Base-by-base conservation (phyloP, 2,113 vertebrate genomes). In the Chaetodon trifascialis region DNA sequence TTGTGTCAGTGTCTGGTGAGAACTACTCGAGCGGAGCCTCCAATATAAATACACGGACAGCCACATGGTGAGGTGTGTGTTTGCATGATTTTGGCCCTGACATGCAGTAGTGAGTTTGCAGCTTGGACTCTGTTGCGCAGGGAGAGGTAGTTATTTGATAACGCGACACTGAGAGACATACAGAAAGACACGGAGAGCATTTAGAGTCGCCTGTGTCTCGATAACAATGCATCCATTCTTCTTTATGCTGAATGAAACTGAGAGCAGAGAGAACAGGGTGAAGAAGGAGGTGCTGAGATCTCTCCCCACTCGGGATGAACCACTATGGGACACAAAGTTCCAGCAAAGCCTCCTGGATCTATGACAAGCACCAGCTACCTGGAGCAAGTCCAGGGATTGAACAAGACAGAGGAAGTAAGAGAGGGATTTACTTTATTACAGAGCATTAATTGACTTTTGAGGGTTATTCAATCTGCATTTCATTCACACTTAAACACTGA, bases 1-100 rank as follows among this genome's bases (percentile, higher is more conserved):
- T 79, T 83, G 38, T 83, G 83, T 84, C 90, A 75, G 56, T 38
- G 77, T 87, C 86, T 85, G 87, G 69, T 87, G 79, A 89, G 80
- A 89, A 62, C 78, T 23, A 15, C 54, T 72, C 30, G 25, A 74
- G 76, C 71, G 59, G 54, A 92, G 86, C 86, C 30, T 78, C 52
- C 4, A 70, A 34, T 68, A 71, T 82, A 90, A 90, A 91, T 15
- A 79, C 77, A 36, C 74, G 5, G 58, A 40, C 84, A 68, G 51
- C 21, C 69, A n/a, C 73, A 56, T 21, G 82, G 63, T 19, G 58
- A 87, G 66, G 75, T 80, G 77, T 81, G 72, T 64, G 82, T 71
- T 76, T 72, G 56, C 64, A 16, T 19, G 86, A 52, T 30, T 78
- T 51, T 44, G 15, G 47, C 25, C 47, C 51, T 25, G 15, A 40